Conservation (phyloP, 1,140 invertebrate species). For the Pogonognathellus flavescens region DNA sequence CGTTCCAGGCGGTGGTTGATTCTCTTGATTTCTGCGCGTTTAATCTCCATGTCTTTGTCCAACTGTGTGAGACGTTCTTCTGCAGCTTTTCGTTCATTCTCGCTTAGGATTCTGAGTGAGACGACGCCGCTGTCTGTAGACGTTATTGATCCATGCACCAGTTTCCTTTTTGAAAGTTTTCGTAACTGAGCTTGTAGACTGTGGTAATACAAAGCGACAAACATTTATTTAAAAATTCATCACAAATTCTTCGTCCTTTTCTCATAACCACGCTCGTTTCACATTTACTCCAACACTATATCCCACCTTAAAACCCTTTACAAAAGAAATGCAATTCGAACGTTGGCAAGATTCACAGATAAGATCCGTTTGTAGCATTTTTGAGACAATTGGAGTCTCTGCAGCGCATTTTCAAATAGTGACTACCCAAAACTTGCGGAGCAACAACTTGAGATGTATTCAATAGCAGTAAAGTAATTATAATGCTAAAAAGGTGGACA, state of each 20-base stretch:
- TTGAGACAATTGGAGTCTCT: too few relatives aligned
- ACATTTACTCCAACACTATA: not conserved
- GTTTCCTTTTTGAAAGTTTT: constrained; percentile 65
- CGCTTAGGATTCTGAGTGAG: constrained; percentile 70
- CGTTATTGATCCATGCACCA: constrained; percentile 67
- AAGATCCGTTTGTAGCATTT: too few relatives aligned
- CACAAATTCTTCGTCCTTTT: too few relatives aligned
- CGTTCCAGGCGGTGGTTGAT: constrained; percentile 81
- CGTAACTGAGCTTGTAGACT: constrained; percentile 66
- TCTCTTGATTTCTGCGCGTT: constrained; percentile 81
- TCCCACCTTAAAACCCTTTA: not conserved
- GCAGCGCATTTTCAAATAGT: too few relatives aligned
- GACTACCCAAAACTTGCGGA: too few relatives aligned
- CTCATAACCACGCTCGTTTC: too few relatives aligned
- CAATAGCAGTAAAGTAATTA: too few relatives aligned
- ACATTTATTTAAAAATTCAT: constrained; percentile 33
- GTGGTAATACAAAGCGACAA: constrained; percentile 53
- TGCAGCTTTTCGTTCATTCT: constrained; percentile 76
- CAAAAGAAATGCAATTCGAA: too few relatives aligned
- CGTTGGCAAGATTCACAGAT: too few relatives aligned
- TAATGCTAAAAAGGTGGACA: too few relatives aligned
- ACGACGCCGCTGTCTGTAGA: constrained; percentile 68
- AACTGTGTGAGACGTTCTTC: constrained; percentile 79
- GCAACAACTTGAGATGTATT: too few relatives aligned
- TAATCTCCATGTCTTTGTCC: constrained; percentile 79